Percentiles rank a stretch among this genome's conserved stretches.
These are phyloP conservation scores for Clarias magur DNA, from an alignment of 2,113 vertebrate species.

Conservation along the genomic window DNA sequence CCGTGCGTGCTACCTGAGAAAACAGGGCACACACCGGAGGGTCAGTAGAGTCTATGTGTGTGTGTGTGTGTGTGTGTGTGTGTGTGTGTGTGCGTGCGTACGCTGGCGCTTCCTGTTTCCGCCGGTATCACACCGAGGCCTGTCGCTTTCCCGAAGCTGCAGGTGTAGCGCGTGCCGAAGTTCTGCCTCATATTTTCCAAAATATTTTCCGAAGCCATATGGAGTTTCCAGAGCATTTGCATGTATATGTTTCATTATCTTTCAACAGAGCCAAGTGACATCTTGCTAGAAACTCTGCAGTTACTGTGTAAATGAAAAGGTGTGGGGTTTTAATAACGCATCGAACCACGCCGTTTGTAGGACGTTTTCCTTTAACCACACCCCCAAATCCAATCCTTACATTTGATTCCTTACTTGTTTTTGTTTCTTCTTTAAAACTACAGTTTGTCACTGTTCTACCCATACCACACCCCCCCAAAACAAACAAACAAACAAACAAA, in stretches of 20 bases:
- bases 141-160: slow-evolving; percentile 1
- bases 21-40: not conserved
- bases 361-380: not conserved
- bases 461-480: too few relatives aligned
- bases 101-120: slow-evolving; percentile 31
- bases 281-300: slow-evolving; percentile 1
- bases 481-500: too few relatives aligned
- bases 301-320: not conserved
- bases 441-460: not conserved
- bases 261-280: slow-evolving; percentile 27
- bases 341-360: too few relatives aligned
- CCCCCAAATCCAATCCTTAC: not conserved
- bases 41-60: slow-evolving; percentile 3
- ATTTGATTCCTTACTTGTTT: too few relatives aligned
- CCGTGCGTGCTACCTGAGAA: not conserved
- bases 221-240: not conserved
- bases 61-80: too few relatives aligned
- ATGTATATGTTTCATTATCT: slow-evolving; percentile 16
- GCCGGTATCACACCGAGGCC: slow-evolving; percentile 23
- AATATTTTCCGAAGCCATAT: not conserved
- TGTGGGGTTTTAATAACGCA: not conserved
- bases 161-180: not conserved
- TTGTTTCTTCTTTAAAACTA: not conserved
- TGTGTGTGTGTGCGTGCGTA: not conserved
- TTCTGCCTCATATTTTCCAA: not conserved